Conservation (phyloP, 2,797 vertebrate species). For the Peromyscus melanophrys region DNA sequence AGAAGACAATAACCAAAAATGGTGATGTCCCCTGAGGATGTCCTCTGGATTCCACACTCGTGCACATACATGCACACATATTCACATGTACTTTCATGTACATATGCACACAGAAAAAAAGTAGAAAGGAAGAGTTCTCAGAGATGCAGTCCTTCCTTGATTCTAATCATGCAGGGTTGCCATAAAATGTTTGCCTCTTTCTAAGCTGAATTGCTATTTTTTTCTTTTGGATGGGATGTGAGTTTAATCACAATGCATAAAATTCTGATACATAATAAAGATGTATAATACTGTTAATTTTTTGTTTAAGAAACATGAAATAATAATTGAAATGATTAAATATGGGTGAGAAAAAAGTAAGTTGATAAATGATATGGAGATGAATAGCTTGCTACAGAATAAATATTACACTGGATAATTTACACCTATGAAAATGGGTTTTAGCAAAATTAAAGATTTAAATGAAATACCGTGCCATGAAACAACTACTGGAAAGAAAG, state of each 20-base stretch:
- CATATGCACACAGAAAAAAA: not conserved
- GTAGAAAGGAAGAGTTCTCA: not conserved
- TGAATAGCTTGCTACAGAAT: not conserved
- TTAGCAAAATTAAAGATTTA: constrained; percentile 49
- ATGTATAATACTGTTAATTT: not conserved
- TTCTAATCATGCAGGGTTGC: not conserved
- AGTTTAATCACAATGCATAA: not conserved
- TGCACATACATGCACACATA: not conserved
- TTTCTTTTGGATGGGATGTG: not conserved
- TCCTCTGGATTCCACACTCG: not conserved
- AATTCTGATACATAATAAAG: not conserved
- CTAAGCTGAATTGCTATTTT: not conserved
- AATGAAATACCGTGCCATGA: not conserved
- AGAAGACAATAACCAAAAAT: not conserved
- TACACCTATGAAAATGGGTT: constrained; percentile 22
- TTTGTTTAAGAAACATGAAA: constrained; percentile 10
- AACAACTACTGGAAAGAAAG: not conserved
- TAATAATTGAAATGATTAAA: not conserved
- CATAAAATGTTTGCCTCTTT: not conserved
- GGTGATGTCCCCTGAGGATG: no score
- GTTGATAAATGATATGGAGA: constrained; percentile 37
- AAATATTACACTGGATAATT: not conserved
- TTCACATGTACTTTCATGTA: not conserved
- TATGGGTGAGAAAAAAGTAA: not conserved
- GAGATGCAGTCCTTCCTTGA: not conserved